Base-by-base conservation (phyloP, 2,888 invertebrate species). In the Dromius quadrimaculatus region DNA sequence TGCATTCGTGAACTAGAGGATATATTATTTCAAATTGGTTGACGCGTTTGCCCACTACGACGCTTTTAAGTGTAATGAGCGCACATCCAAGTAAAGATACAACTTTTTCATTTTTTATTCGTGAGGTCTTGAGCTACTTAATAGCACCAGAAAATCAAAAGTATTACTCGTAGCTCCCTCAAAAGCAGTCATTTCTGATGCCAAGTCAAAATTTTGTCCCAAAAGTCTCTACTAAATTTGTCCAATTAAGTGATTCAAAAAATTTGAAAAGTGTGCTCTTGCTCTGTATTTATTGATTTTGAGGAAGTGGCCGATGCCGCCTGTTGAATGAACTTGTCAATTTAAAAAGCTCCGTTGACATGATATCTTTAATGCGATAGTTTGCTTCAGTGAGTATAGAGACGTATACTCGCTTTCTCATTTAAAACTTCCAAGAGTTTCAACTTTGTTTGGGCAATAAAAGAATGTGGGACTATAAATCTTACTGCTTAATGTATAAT, bases 311-410 rank as follows among this genome's bases (percentile, higher is more conserved):
- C 19, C 19, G 9, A 45, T 19, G 45, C 45, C 20, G 45, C 45
- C 47, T 22, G 47, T 47, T 47, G 47, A 47, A 23, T 47, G 23
- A 47, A 47, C 47, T 47, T 47, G 47, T 47, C 23, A 47, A 47
- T 47, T 47, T 47, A 47, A 47, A 23, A 47, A 47, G 47, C 22
- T 22, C 36, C 36, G 36, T 36, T 11, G 36, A 3, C 36, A 36
- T 23, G 47, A 23, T 23, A 47, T 47, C 47, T 11, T 47, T 23
- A 47, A 47, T 47, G 47, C 47, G 47, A 47, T 47, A 47, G 47
- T 47, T 47, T 47, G 47, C 47, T 47, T 47, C 19, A 47, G 20
- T 47, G 47, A 47, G 47, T 47, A 47, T 47, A 23, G 23, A 47
- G 47, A 47, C 23, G 20, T 28, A 54, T 54, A 28, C 32, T 15